Conservation (phyloP, 2,888 invertebrate species). For the Masnerella sp. region DNA sequence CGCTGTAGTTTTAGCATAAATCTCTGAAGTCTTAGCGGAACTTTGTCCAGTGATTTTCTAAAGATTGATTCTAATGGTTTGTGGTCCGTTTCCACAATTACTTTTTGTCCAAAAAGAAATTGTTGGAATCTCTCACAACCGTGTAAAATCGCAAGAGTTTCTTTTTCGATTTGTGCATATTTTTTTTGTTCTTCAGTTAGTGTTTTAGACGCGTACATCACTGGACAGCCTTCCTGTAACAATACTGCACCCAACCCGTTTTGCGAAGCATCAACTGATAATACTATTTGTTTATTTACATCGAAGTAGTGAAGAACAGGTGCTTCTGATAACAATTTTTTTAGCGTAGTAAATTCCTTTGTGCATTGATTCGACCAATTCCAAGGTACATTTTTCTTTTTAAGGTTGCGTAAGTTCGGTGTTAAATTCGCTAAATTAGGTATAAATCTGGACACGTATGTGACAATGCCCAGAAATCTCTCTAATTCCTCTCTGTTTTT, state of each 20-base stretch:
- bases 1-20: slow-evolving; percentile 36
- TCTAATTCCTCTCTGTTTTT: slow-evolving; percentile 35
- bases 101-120: slow-evolving; percentile 39
- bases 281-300: slow-evolving; percentile 6
- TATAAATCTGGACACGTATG: slow-evolving; percentile 66
- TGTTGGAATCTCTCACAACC: slow-evolving; percentile 60
- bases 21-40: slow-evolving; percentile 29
- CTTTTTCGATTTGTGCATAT: slow-evolving; percentile 60
- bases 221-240: slow-evolving; percentile 65
- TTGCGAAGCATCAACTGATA: slow-evolving; percentile 41
- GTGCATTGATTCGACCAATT: slow-evolving; percentile 64
- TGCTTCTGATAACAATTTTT: slow-evolving; percentile 45
- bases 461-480: slow-evolving; percentile 62
- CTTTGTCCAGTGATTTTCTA: slow-evolving; percentile 60
- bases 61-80: slow-evolving; percentile 62
- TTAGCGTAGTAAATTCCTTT: slow-evolving; percentile 56
- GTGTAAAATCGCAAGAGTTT: slow-evolving; percentile 56
- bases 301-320: slow-evolving; percentile 49
- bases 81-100: slow-evolving; percentile 47
- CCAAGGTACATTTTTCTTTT: slow-evolving; percentile 62
- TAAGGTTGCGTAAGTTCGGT: slow-evolving; percentile 57
- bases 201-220: slow-evolving; percentile 65
- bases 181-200: slow-evolving; percentile 46
- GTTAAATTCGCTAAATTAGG: slow-evolving; percentile 61
- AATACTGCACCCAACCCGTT: slow-evolving; percentile 56